Evolutionary conservation across 2,113 vertebrate genomes (phyloP).

Genomic region (Eudyptes chrysolophus): DNA sequence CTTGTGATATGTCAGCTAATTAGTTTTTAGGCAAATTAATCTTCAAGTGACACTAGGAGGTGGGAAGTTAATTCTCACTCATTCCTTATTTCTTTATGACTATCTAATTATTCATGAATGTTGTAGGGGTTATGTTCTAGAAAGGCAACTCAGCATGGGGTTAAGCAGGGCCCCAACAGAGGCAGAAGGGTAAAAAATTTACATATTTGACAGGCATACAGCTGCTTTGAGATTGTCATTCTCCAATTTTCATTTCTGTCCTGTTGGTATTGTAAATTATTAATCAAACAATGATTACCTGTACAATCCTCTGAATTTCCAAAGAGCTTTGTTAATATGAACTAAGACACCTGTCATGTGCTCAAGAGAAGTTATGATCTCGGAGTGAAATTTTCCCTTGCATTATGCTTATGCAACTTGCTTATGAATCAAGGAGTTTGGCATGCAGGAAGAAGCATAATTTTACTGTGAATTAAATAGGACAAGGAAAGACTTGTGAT

Average conservation of each 20-base stretch:
- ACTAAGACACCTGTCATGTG: background rate
- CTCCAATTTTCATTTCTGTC: background rate
- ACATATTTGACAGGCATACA: background rate
- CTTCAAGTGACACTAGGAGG: constrained; percentile 28
- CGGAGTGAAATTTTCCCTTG: background rate
- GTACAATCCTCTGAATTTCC: background rate
- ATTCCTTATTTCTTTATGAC: background rate
- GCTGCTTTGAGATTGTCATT: background rate
- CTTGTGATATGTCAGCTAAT: constrained; percentile 1
- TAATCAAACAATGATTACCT: constrained; percentile 27
- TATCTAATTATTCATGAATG: constrained; percentile 37
- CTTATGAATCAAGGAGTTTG: background rate
- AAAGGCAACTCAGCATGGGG: constrained; percentile 1
- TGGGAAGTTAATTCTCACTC: constrained; percentile 28
- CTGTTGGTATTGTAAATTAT: constrained; percentile 29
- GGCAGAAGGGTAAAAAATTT: background rate
- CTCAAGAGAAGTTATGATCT: background rate
- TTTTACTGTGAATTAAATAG: background rate
- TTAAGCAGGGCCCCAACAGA: background rate
- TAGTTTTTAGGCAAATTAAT: constrained; percentile 55
- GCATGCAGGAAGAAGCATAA: background rate
- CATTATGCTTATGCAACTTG: background rate
- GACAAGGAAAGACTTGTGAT: background rate
- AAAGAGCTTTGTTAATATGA: background rate
- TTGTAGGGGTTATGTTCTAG: background rate